Base-by-base conservation (phyloP, 2,888 invertebrate genomes). In the Teleogryllus oceanicus region DNA sequence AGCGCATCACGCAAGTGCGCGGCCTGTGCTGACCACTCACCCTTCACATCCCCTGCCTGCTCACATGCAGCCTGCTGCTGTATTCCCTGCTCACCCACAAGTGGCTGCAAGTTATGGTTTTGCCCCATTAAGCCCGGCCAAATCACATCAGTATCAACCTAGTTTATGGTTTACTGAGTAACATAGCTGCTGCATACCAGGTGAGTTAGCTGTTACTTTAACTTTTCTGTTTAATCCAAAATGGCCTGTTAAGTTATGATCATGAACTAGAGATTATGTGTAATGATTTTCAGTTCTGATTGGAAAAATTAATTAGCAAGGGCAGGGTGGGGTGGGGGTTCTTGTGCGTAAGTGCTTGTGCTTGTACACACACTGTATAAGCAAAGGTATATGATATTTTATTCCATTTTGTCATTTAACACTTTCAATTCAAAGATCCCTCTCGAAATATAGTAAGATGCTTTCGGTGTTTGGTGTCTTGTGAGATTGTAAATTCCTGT, bases 111-210 rank as follows among this genome's bases (percentile, higher is more conserved):
- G 90, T 74, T 92, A 92, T 84, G 90, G 92, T 81, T 91, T 92
- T 88, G 91, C 92, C 83, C 90, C 93, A 82, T 88, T 94, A 85
- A 91, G 94, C 85, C 92, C 93, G 62, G 91, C 91, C 82, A 92
- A 93, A 86, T 89, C 90, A 82, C 92, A 92, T 85, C 92, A 92
- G 85, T 92, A 89, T 84, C 89, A 89, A 83, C 90, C 92, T 83
- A 91, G 92, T 85, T 89, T 94, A 83, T 94, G 94, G 93, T 94
- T 93, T 88, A 92, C 93, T 82, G 94, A 94, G 88, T 93, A 88
- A 78, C 11, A 76, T 21, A 37, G 74, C 24, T 49, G 37, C 24
- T 51, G 24, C 62, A n/a, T n/a, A 62, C 16, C 62, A 62, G n/a
- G 62, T 62, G n/a, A 62, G 62, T n/a, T 62, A 13, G 13, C 62